phyloP scores from a whole-genome alignment of 2,888 invertebrate species.

The Plagiodera versicolora region DNA sequence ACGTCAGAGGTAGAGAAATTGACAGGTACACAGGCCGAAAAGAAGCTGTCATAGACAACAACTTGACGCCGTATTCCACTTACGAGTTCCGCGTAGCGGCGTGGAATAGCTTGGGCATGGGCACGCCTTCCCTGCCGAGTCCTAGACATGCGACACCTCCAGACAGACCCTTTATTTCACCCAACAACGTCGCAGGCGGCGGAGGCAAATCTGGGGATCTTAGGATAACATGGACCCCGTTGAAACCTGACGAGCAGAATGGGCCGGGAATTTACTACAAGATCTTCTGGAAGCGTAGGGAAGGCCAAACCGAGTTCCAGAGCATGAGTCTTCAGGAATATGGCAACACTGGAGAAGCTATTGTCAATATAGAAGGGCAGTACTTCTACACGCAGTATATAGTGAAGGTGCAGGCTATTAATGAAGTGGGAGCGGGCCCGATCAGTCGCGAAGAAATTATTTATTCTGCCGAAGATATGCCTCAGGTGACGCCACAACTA shows the following conservation, averaged over 20 bases:
- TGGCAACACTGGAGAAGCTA: slow-evolving; percentile 78
- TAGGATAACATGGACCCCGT: slow-evolving; percentile 85
- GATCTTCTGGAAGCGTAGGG: slow-evolving; percentile 81
- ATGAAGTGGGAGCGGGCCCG: slow-evolving; percentile 81
- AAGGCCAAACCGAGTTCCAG: slow-evolving; percentile 76
- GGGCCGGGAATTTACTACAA: slow-evolving; percentile 89
- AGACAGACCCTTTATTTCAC: slow-evolving; percentile 76
- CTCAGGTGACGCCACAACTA: slow-evolving; percentile 84
- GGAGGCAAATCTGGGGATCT: slow-evolving; percentile 95
- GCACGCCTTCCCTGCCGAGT: slow-evolving; percentile 79
- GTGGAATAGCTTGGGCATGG: slow-evolving; percentile 82
- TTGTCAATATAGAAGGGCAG: slow-evolving; percentile 72
- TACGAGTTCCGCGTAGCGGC: slow-evolving; percentile 90
- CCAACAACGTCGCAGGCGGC: slow-evolving; percentile 80
- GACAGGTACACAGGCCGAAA: slow-evolving; percentile 71
- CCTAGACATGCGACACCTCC: slow-evolving; percentile 84
- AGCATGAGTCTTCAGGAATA: slow-evolving; percentile 68
- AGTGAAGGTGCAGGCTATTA: slow-evolving; percentile 79
- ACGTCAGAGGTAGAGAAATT: slow-evolving; percentile 71
- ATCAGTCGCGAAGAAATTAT: slow-evolving; percentile 74
- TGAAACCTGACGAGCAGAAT: slow-evolving; percentile 79
- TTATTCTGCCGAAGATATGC: slow-evolving; percentile 91
- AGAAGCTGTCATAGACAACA: slow-evolving; percentile 68
- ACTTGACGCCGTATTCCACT: slow-evolving; percentile 82
- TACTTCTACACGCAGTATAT: slow-evolving; percentile 83